Conservation (phyloP, 1,140 invertebrate species). For the Ceratina calcarata region DNA sequence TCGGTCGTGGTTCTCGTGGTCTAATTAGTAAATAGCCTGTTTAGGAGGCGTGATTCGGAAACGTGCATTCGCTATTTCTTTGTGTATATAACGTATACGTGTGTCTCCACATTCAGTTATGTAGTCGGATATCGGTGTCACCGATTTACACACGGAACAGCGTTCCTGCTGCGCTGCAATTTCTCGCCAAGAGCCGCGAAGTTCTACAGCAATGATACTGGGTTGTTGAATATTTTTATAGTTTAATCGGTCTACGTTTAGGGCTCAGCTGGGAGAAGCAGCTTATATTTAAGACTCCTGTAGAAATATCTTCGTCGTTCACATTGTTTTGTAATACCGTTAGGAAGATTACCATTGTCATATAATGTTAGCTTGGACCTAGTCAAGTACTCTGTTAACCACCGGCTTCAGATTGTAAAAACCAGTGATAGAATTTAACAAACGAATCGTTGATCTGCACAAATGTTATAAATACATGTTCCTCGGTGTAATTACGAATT, state of each 20-base stretch:
- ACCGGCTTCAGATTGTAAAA: conserved; percentile 1
- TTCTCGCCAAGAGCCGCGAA: background rate
- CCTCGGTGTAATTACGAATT: background rate
- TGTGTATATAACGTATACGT: conserved; percentile 21
- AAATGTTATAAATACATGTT: background rate
- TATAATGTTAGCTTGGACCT: background rate
- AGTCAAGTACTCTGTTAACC: background rate
- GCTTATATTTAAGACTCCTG: background rate
- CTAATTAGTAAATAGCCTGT: conserved; percentile 25
- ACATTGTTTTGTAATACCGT: background rate
- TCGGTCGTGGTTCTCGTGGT: conserved; percentile 84
- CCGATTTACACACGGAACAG: background rate
- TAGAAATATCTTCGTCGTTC: background rate
- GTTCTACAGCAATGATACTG: background rate
- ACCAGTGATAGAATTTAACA: background rate
- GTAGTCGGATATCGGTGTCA: background rate
- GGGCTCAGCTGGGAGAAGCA: background rate
- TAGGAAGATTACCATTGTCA: background rate
- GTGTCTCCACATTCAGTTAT: conserved; percentile 1
- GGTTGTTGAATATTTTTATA: conserved; percentile 35
- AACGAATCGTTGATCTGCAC: conserved; percentile 16
- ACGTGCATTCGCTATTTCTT: background rate
- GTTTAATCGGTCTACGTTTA: conserved; percentile 5
- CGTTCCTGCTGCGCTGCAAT: background rate
- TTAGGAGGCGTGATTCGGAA: conserved; percentile 13